Base-by-base conservation (phyloP, 2,797 vertebrate genomes). In the Trichosurus vulpecula region DNA sequence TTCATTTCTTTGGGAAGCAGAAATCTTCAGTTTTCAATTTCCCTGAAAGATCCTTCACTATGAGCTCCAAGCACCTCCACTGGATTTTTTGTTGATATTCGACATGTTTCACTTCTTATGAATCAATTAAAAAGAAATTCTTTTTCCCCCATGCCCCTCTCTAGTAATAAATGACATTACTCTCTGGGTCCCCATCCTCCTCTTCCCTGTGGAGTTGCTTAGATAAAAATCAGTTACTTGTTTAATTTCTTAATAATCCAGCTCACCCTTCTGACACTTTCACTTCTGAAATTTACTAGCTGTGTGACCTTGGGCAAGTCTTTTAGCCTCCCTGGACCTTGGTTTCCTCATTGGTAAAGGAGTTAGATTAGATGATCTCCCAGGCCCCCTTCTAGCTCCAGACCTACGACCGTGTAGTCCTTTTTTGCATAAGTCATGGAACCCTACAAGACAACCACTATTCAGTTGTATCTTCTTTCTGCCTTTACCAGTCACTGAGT, bases 31-130 rank as follows among this genome's bases (percentile, higher is more conserved):
- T 74, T 95, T 95, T 93, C 52, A 52, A 52, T 93, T 92, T 92
- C 54, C 55, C 92, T 92, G 90, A 94, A 95, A 92, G 11, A 35
- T 41, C 35, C 31, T 90, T 56, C 47, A 96, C 90, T 87, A 92
- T 92, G 93, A 97, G 87, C 81, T 16, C 52, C 29, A 5, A 51
- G 92, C 95, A 94, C 27, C 95, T 54, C 93, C 87, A 96, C 0
- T 96, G 92, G 58, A 92, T 93, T 96, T 97, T 96, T 92, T 94
- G 96, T 98, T 96, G 95, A 97, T 90, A 54, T 35, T 54, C 54
- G 81, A 47, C 93, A 96, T 16, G 94, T 90, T 97, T 96, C 81
- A 93, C 53, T 97, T 94, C 95, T 91, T 27, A 94, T 27, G 92
- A 91, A 92, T 52, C 89, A 91, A 92, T 92, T 97, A 93, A 94